These are phyloP conservation scores for Stictonetta naevosa DNA, from an alignment of 2,113 vertebrate species.

Conservation along the genomic window DNA sequence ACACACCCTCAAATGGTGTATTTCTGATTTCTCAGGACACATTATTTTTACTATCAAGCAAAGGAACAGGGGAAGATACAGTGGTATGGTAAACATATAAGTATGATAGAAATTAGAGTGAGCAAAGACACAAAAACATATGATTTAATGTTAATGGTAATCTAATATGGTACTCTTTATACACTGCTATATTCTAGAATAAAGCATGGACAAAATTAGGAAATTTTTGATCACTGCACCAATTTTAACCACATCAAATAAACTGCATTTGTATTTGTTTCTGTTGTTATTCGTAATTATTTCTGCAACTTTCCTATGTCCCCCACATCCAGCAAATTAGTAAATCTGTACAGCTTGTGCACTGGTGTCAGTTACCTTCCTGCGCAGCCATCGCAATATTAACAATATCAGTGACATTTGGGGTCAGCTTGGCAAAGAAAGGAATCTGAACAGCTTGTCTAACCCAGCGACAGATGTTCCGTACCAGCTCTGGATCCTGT, in stretches of 20 bases:
- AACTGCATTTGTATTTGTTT: not conserved
- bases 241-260: not conserved
- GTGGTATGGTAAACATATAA: not conserved
- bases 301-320: not conserved
- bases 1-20: not conserved
- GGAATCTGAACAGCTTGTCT: constrained; percentile 88
- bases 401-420: constrained; percentile 92
- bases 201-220: not conserved
- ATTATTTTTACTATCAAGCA: not conserved
- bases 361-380: constrained; percentile 82
- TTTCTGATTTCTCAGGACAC: not conserved
- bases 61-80: not conserved
- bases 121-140: not conserved
- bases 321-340: not conserved
- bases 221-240: not conserved
- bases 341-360: not conserved
- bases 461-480: constrained; percentile 96
- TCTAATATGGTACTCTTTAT: not conserved
- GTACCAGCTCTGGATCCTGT: constrained; percentile 90
- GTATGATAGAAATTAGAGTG: rapidly evolving
- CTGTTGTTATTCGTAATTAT: not conserved
- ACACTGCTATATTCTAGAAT: not conserved
- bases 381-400: constrained; percentile 88
- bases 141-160: not conserved
- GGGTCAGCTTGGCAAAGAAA: constrained; percentile 98